phyloP scores from a whole-genome alignment of 2,888 invertebrate genomes.

The Leptinotarsa tumamoca region DNA sequence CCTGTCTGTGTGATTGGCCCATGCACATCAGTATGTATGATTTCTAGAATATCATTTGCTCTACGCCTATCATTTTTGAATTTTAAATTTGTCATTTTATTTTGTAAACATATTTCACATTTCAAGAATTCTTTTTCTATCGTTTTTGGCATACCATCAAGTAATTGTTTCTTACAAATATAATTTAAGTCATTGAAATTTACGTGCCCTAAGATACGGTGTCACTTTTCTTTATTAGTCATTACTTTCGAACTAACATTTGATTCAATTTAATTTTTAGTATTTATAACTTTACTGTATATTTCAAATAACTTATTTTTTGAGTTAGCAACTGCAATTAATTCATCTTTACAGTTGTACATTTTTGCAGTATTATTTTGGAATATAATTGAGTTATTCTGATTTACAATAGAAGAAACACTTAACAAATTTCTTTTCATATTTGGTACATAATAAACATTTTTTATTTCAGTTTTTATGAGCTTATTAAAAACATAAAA shows the following conservation, averaged over 20 bases:
- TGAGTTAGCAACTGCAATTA: neutral
- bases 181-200: too few species aligned
- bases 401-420: slow-evolving; percentile 19
- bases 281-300: neutral
- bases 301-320: neutral
- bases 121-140: too few species aligned
- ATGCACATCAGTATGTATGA: slow-evolving; percentile 13
- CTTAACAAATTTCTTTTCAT: slow-evolving; percentile 31
- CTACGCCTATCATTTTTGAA: slow-evolving; percentile 22
- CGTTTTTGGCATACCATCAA: too few species aligned
- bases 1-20: slow-evolving; percentile 11
- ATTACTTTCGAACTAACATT: neutral
- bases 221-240: slow-evolving; percentile 17
- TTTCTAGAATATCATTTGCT: slow-evolving; percentile 18
- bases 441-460: slow-evolving; percentile 24
- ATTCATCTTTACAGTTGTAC: slow-evolving; percentile 1
- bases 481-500: slow-evolving; percentile 19
- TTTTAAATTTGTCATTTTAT: slow-evolving; percentile 10
- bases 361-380: slow-evolving; percentile 21
- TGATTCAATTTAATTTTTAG: neutral
- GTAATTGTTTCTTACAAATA: too few species aligned
- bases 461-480: slow-evolving; percentile 13
- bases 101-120: too few species aligned
- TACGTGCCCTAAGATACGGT: slow-evolving; percentile 13
- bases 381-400: slow-evolving; percentile 9